Evolutionary conservation across 2,888 invertebrate species (phyloP), one percentile per base, ranked within the genome.

Genomic region (Eupithecia subfuscata): DNA sequence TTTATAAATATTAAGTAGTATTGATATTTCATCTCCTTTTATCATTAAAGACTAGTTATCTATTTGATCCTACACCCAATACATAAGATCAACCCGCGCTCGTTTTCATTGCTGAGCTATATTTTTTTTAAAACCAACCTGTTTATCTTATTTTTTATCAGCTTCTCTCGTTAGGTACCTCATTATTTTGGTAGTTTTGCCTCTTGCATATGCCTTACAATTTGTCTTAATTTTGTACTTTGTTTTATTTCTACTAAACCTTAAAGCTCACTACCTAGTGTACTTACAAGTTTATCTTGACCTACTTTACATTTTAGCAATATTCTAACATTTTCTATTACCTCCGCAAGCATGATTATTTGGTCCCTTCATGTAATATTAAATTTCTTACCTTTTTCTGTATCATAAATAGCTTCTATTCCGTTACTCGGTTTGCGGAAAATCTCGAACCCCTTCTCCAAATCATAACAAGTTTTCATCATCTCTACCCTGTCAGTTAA

Each of bases 31-130:
- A 56, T 22, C 22, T 9, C 12, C 22, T 60, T 12, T n/a, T 22
- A 22, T n/a, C n/a, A 52, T n/a, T n/a, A n/a, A 56, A 22, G 56
- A 25, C 60, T 60, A 25, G 22, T 12, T 25, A 56, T 22, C 22
- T 56, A 60, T 25, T 60, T 34, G 40, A 60, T 60, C 40, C 25
- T 37, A 34, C 25, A 43, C 70, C 70, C 70, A 70, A 60, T 70
- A 70, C 70, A 60, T 70, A 16, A 60, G 70, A 60, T 70, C 70
- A 60, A 70, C 7, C 60, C 60, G 25, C 56, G 37, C 60, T 70
- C 56, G 22, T 22, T 40, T 25, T 16, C 25, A 22, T 40, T 60
- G 16, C 18, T 22, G 6, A 60, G 60, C 60, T 60, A 25, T 60
- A 60, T 4, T 14, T 56, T 22, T 56, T 9, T n/a, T 52, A 7